Evolutionary conservation across 35 echinoderm and acorn worm species (phyloP).

Genomic region (Diadema setosum): DNA sequence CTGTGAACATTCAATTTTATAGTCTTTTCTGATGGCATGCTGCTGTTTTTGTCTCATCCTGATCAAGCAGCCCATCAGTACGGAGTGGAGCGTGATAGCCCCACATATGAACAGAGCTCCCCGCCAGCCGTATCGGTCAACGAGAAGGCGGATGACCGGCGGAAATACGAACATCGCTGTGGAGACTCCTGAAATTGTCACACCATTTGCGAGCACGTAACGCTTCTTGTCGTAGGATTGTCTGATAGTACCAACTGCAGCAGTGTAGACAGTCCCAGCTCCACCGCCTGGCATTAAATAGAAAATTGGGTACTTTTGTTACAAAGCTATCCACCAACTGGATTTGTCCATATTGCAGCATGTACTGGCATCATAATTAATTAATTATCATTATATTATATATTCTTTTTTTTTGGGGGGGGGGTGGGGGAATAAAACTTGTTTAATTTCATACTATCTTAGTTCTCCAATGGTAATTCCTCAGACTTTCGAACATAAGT

Average conservation of each 20-base stretch:
- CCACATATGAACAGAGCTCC: constrained; percentile 21
- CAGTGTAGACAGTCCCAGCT: not conserved
- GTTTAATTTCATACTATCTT: no score
- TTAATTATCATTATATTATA: no score
- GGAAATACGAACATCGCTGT: constrained; percentile 29
- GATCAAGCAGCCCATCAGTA: not conserved
- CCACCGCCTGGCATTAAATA: not conserved
- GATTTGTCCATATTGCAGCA: no score
- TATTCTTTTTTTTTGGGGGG: no score
- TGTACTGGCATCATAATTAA: no score
- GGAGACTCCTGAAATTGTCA: not conserved
- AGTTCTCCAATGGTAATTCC: no score
- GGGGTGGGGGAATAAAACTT: no score
- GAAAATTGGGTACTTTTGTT: not conserved
- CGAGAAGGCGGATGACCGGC: not conserved
- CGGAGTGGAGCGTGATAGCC: not conserved
- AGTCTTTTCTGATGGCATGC: no score
- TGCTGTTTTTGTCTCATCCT: no score
- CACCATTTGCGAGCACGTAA: constrained; percentile 31
- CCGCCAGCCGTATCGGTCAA: constrained; percentile 40
- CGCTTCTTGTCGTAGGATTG: constrained; percentile 20
- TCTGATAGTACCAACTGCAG: not conserved
- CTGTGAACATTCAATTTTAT: no score
- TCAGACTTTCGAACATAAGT: no score
- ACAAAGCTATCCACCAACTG: no score